phyloP scores from a whole-genome alignment of 2,113 vertebrate genomes.

The Pitta sordida region DNA sequence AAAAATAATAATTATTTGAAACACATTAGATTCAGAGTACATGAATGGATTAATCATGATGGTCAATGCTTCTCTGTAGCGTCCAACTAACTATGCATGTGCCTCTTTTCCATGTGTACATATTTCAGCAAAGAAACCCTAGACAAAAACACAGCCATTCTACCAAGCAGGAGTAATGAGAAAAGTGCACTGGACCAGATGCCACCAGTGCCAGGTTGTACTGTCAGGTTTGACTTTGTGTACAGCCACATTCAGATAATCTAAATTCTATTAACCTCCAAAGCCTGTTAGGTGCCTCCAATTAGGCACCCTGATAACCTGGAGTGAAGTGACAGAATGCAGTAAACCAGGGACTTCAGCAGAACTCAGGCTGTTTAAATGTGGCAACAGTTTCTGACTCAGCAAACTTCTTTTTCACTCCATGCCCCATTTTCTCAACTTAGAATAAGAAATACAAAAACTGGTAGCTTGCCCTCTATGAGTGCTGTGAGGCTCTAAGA shows the following conservation, averaged over 20 bases:
- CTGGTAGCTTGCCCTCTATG: background rate
- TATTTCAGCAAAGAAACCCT: background rate
- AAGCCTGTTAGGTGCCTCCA: background rate
- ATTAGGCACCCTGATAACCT: background rate
- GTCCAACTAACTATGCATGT: background rate
- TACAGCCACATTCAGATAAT: background rate
- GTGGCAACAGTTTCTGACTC: background rate
- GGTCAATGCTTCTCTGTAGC: background rate
- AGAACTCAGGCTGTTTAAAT: background rate
- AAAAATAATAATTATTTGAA: background rate
- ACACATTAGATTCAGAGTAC: background rate
- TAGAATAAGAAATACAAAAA: background rate
- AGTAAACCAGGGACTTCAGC: background rate
- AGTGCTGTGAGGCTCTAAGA: background rate
- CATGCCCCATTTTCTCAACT: slow-evolving; percentile 1
- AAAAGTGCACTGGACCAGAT: background rate
- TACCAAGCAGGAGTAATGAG: background rate
- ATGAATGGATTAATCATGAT: background rate
- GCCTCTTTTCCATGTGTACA: background rate
- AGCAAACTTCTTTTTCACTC: background rate
- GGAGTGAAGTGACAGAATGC: background rate
- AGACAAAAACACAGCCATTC: background rate
- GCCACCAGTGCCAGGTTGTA: background rate
- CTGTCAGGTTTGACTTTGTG: background rate
- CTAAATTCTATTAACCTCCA: background rate